Evolutionary conservation across 2,888 invertebrate genomes (phyloP), one percentile per base, ranked within the genome.

Genomic region (Epinotia nisella): DNA sequence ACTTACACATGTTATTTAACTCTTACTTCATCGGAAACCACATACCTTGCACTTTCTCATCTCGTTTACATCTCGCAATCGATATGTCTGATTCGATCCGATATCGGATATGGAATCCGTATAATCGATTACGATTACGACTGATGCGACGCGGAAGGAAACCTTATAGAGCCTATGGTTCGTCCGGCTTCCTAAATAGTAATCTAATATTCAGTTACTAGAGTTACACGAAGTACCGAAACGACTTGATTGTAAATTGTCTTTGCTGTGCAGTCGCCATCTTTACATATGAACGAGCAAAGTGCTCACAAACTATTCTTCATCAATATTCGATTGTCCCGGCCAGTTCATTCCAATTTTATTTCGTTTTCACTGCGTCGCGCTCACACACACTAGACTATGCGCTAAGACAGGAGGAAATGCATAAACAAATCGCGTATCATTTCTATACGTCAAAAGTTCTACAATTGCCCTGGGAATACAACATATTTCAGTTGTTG

Each of bases 91-190:
- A 64, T 49, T 73, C 72, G 62, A 68, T 62, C 58, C 72, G 62
- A 49, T 68, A 62, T 72, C 67, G 39, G 55, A 56, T 72, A 68
- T 51, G 74, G 77, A 78, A 76, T 75, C 77, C 77, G 66, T 74
- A 78, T 49, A 80, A 80, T 82, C 79, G 79, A 79, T 80, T 77
- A 76, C 49, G 49, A n/a, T 13, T 49, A n/a, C 15, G 45, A 3
- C 78, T 77, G 21, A 24, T 24, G 75, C 41, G 64, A 55, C 51
- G 51, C 66, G 84, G 84, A 85, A 87, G 78, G 88, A 87, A 88
- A 88, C 87, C 88, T 75, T 86, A 83, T 29, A 51, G 70, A 56
- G 70, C 53, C 58, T 15, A 21, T 35, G 76, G 76, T 78, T 78
- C 77, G 76, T 74, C 73, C 79, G 76, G 76, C 77, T 81, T 78